Evolutionary conservation across 2,797 vertebrate genomes (phyloP).

Genomic region (Eulemur albifrons): DNA sequence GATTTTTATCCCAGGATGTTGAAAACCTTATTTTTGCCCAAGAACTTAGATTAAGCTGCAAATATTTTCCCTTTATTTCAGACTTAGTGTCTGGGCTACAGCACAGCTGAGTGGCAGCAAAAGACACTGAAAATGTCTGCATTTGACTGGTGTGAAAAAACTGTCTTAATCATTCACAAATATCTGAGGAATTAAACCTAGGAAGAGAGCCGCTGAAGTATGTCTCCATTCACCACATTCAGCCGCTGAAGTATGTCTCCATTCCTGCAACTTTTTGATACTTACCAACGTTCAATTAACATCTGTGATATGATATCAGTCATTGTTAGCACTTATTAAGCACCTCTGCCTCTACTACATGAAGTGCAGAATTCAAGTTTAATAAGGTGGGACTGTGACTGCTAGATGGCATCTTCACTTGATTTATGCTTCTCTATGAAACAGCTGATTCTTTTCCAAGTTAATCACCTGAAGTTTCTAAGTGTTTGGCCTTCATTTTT

Average conservation of each 20-base stretch:
- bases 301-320: conserved; percentile 21
- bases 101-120: neutral
- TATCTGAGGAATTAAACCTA: neutral
- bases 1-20: neutral
- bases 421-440: neutral
- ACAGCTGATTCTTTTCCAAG: neutral
- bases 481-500: neutral
- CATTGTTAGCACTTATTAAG: conserved; percentile 64
- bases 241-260: neutral
- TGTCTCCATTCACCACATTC: neutral
- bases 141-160: neutral
- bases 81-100: neutral
- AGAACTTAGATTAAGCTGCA: conserved; percentile 37
- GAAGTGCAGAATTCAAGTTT: conserved; percentile 33
- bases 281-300: conserved; percentile 59
- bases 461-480: neutral
- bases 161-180: neutral
- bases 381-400: neutral
- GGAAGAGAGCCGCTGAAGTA: neutral
- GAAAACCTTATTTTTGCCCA: neutral
- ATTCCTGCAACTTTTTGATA: conserved; percentile 22
- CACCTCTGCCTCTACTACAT: conserved; percentile 19
- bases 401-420: neutral
- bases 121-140: neutral
- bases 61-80: conserved; percentile 15